A percentile compares a stretch with the other conserved stretches of the same genome.
Evolutionary conservation across 1,140 invertebrate species (phyloP).

Genomic region (Psilanteris sp.): DNA sequence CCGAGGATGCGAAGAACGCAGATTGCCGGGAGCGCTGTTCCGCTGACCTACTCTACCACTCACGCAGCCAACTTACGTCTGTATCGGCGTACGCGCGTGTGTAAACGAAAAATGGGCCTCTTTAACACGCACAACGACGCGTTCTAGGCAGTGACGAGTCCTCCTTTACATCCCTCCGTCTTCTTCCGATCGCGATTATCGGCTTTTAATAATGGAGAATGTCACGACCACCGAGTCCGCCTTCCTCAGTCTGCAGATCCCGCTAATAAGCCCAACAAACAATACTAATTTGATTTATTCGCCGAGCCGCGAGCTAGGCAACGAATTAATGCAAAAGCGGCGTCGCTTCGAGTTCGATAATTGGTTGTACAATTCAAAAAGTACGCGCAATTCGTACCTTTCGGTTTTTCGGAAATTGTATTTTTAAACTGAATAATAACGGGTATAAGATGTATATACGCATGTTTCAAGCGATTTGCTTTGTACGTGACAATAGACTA

Average conservation of each 20-base stretch:
- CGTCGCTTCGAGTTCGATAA: no score
- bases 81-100: constrained; percentile 47
- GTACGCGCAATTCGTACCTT: no score
- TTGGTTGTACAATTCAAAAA: no score
- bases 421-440: no score
- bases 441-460: no score
- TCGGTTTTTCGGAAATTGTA: no score
- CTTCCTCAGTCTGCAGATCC: constrained; percentile 45
- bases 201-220: constrained; percentile 57
- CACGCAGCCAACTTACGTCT: constrained; percentile 34
- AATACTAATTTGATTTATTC: no score
- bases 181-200: constrained; percentile 53
- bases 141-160: constrained; percentile 48
- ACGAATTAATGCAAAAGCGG: no score
- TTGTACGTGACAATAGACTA: no score
- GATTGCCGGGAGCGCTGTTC: constrained; percentile 78
- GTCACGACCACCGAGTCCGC: constrained; percentile 19
- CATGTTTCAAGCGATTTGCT: no score
- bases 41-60: constrained; percentile 75
- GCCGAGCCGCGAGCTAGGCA: no score
- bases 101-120: constrained; percentile 14
- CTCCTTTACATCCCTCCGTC: constrained; percentile 46
- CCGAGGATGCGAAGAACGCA: constrained; percentile 73
- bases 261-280: constrained; percentile 29
- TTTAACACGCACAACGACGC: constrained; percentile 45